These are phyloP conservation scores for Gonatopus flavifemur DNA, from an alignment of 1,140 invertebrate genomes.

Conservation along the genomic window DNA sequence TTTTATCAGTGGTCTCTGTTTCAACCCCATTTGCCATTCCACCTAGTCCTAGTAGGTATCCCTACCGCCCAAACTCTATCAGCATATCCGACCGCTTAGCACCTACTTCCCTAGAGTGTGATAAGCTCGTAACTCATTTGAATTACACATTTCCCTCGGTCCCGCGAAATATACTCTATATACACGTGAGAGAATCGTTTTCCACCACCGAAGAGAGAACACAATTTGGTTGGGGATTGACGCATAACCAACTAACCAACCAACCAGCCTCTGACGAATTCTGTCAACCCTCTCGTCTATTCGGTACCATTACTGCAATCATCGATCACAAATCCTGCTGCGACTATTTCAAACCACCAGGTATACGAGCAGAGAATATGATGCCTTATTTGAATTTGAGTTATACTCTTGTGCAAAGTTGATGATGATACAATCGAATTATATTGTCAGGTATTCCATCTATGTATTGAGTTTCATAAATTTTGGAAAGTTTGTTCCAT, in stretches of 20 bases:
- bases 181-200: slow-evolving; percentile 28
- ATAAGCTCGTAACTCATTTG: slow-evolving; percentile 57
- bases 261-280: neutral
- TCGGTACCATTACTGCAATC: slow-evolving; percentile 15
- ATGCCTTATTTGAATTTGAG: no score
- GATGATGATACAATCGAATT: no score
- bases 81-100: slow-evolving; percentile 58
- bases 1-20: slow-evolving; percentile 18
- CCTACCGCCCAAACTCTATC: slow-evolving; percentile 51
- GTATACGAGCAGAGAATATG: no score
- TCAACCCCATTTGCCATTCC: slow-evolving; percentile 50
- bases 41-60: slow-evolving; percentile 46
- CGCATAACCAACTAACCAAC: neutral
- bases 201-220: slow-evolving; percentile 21
- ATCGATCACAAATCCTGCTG: slow-evolving; percentile 21
- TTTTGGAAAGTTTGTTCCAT: no score
- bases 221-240: slow-evolving; percentile 18
- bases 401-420: no score
- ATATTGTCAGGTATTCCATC: no score
- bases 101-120: slow-evolving; percentile 58
- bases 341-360: no score
- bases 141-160: slow-evolving; percentile 56
- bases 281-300: neutral
- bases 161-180: slow-evolving; percentile 39
- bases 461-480: no score